Conservation (phyloP, 2,888 invertebrate species). For the Himalopsyche anomala region DNA sequence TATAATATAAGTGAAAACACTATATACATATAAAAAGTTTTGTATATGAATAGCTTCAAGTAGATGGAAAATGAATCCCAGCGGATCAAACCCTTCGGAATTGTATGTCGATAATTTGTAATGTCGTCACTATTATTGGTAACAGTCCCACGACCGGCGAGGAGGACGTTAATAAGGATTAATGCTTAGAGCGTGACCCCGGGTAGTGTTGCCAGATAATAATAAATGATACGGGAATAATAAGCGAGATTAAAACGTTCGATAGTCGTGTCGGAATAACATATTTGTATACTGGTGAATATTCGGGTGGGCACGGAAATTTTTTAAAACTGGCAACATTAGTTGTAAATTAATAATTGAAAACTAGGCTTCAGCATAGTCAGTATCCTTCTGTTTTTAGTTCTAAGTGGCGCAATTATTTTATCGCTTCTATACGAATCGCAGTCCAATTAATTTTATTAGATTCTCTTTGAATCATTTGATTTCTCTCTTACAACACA, state of each 20-base stretch:
- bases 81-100: not conserved
- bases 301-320: not conserved
- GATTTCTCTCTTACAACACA: too few relatives aligned
- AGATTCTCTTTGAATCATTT: too few relatives aligned
- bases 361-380: too few relatives aligned
- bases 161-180: constrained; percentile 44
- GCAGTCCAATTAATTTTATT: too few relatives aligned
- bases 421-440: too few relatives aligned
- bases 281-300: not conserved
- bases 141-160: constrained; percentile 34
- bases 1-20: too few relatives aligned
- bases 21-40: too few relatives aligned
- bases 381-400: too few relatives aligned
- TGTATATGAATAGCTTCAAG: too few relatives aligned
- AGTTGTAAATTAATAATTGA: not conserved
- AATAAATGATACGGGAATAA: constrained; percentile 45
- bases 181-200: constrained; percentile 46
- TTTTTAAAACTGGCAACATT: too few relatives aligned
- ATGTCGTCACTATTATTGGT: constrained; percentile 22
- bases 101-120: constrained; percentile 24
- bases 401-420: too few relatives aligned
- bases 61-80: not conserved
- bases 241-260: constrained; percentile 42
- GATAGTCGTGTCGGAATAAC: not conserved
- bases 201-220: constrained; percentile 28